Evolutionary conservation across 2,797 vertebrate species (phyloP).

Genomic region (Acrossocheilus fasciatus): DNA sequence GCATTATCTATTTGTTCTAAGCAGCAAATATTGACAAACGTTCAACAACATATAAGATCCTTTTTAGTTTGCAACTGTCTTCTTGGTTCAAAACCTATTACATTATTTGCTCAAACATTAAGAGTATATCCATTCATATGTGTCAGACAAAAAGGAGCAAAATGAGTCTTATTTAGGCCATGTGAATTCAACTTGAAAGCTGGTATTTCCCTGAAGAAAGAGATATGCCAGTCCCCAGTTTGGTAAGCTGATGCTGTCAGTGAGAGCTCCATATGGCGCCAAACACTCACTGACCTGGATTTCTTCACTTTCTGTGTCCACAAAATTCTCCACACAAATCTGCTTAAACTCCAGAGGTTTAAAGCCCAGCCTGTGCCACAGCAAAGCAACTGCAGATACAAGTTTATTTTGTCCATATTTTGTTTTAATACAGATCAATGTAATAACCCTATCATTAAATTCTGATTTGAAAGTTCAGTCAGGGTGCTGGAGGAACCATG

Average conservation of each 20-base stretch:
- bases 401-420: neutral
- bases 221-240: neutral
- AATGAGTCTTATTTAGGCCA: neutral
- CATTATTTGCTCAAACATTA: neutral
- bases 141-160: neutral
- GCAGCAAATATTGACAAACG: neutral
- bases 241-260: slow-evolving; percentile 32
- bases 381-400: neutral
- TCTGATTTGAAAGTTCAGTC: neutral
- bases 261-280: slow-evolving; percentile 46
- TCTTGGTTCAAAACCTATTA: neutral
- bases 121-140: neutral
- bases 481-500: neutral
- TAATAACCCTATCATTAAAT: neutral
- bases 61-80: neutral
- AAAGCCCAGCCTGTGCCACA: neutral
- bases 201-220: neutral
- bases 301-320: slow-evolving; percentile 6
- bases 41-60: neutral
- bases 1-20: neutral
- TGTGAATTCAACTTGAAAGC: neutral
- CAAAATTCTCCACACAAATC: slow-evolving; percentile 31
- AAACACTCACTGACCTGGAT: slow-evolving; percentile 44
- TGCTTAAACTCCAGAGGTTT: slow-evolving; percentile 30
- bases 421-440: neutral